Percentiles rank a stretch among this genome's conserved stretches.
Conservation (phyloP, 2,797 vertebrate genomes). For the Takifugu rubripes region DNA sequence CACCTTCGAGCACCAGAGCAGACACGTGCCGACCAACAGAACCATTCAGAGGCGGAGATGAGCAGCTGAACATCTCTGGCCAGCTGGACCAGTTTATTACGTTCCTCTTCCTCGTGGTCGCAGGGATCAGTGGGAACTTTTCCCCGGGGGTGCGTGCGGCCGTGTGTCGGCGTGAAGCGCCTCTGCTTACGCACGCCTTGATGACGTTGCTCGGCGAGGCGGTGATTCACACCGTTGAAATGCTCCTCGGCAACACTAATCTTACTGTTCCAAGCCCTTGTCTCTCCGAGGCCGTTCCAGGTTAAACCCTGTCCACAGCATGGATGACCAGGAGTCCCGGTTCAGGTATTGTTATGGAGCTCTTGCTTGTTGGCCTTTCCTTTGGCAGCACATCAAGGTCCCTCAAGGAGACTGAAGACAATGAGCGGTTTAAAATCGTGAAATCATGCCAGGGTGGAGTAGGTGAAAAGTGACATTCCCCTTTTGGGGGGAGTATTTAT, state of each 20-base stretch:
- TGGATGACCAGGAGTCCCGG: too few species aligned
- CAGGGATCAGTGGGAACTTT: conserved; percentile 68
- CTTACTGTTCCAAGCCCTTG: conserved; percentile 46
- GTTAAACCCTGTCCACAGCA: conserved; percentile 4
- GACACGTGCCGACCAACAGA: conserved; percentile 49
- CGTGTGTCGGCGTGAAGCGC: neutral
- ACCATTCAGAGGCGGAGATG: conserved; percentile 2
- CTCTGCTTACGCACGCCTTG: conserved; percentile 51
- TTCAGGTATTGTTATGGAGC: conserved; percentile 9
- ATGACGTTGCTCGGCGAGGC: conserved; percentile 39
- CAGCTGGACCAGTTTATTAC: conserved; percentile 24
- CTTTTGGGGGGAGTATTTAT: conserved; percentile 6
- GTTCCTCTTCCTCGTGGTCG: too few species aligned
- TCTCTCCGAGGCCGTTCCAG: conserved; percentile 14
- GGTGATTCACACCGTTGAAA: conserved; percentile 52
- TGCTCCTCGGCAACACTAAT: conserved; percentile 41
- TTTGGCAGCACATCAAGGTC: conserved; percentile 10
- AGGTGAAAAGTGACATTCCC: conserved; percentile 39
- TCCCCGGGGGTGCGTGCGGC: conserved; percentile 52
- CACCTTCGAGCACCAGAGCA: conserved; percentile 66
- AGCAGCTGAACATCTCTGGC: conserved; percentile 46
- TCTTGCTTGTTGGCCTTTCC: conserved; percentile 4
- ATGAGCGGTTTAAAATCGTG: conserved; percentile 46
- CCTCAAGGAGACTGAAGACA: conserved; percentile 23
- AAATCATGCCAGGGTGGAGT: conserved; percentile 33